phyloP scores from a whole-genome alignment of 2,113 vertebrate species.

The Grammomys dolichurus region DNA sequence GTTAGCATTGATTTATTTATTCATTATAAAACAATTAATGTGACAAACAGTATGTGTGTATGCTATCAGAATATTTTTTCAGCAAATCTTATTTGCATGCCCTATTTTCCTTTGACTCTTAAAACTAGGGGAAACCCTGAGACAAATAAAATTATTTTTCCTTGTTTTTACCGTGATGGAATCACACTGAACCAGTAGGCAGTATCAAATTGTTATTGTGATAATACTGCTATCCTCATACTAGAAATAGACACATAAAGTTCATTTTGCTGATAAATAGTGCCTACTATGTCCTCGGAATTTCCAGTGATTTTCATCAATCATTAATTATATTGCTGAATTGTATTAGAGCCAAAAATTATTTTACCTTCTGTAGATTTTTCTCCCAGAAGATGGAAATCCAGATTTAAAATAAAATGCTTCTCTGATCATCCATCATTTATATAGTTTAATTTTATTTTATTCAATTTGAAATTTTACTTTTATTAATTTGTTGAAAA shows the following conservation, averaged over 20 bases:
- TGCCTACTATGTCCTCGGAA: neutral
- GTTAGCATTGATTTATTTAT: neutral
- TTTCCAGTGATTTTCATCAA: neutral
- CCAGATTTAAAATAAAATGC: neutral
- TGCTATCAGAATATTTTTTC: neutral
- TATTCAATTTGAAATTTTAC: neutral
- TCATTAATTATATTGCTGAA: neutral
- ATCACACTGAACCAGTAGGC: neutral
- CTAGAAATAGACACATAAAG: neutral
- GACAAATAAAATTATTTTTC: neutral
- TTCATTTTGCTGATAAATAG: neutral
- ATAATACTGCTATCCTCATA: neutral
- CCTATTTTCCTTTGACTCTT: neutral
- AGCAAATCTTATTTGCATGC: neutral
- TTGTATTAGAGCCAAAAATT: neutral
- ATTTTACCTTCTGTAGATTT: neutral
- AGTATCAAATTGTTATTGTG: neutral
- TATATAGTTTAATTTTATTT: neutral
- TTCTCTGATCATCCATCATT: neutral
- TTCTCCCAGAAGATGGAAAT: neutral
- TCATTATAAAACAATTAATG: neutral
- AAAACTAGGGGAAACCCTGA: constrained; percentile 3
- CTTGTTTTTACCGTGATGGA: neutral
- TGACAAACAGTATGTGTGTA: neutral
- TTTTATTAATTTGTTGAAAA: neutral